Evolutionary conservation across 2,797 vertebrate genomes (phyloP), one percentile per base, ranked within the genome.

Genomic region (Zenarchopterus dispar): DNA sequence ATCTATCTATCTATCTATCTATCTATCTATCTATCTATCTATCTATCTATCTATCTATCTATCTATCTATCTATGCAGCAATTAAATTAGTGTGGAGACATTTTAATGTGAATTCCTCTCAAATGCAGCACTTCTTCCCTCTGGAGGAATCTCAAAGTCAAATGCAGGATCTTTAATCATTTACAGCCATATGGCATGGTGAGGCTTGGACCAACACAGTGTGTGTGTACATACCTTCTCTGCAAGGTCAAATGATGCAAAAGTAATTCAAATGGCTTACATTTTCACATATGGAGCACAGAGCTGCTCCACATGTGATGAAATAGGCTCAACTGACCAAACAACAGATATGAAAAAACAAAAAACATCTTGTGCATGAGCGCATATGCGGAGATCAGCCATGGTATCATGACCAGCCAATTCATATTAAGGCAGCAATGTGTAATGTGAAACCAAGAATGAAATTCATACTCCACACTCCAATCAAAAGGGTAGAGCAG

Each of bases 131-230:
- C 36, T 15, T 63, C 72, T 81, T 81, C 75, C 70, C 86, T 80
- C 81, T 55, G 56, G 84, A 87, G 85, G 63, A 87, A 88, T 85
- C 76, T 84, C 84, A 86, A 89, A 89, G 89, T 91, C 89, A 89
- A 89, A 87, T 79, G 81, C 66, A 84, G 81, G 72, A 82, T 86
- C 77, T 85, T 75, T 82, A 85, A 89, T 86, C 71, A 81, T 82
- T 84, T 83, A 67, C 58, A 55, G 78, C 81, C 86, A 88, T 87
- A 82, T 86, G 87, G 77, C 63, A 59, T 6, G 1, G 51, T 4
- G n/a, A 76, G 28, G 59, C 60, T 49, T 41, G 56, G 21, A 56
- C 70, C 60, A 73, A 73, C 60, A 67, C 33, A 66, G 24, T 23
- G 46, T 23, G 60, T 46, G 19, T 22, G 44, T 31, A 10, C 19